Evolutionary conservation across 1,140 invertebrate species (phyloP).

Genomic region (Plectrocnemia conspersa): DNA sequence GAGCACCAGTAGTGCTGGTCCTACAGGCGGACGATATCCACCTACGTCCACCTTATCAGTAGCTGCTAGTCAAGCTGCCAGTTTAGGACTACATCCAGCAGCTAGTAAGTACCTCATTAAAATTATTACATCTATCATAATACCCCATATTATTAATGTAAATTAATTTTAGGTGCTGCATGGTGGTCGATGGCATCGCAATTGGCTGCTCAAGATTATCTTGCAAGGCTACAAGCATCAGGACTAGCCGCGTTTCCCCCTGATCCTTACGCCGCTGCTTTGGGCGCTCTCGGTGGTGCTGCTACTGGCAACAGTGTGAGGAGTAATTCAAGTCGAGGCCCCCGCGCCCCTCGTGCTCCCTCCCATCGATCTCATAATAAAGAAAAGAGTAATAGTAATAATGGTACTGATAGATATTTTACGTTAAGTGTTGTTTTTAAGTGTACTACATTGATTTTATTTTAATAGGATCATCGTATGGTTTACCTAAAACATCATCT

Average conservation of each 20-base stretch:
- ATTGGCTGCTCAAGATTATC: slow-evolving; percentile 78
- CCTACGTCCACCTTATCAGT: slow-evolving; percentile 71
- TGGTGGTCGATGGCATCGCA: slow-evolving; percentile 88
- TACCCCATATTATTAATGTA: too few relatives aligned
- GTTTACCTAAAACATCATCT: slow-evolving; percentile 49
- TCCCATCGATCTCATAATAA: slow-evolving; percentile 33
- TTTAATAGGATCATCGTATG: slow-evolving; percentile 41
- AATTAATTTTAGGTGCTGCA: slow-evolving; percentile 64
- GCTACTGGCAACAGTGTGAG: slow-evolving; percentile 41
- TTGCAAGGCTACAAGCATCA: slow-evolving; percentile 71
- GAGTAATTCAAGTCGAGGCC: slow-evolving; percentile 35
- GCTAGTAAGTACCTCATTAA: slow-evolving; percentile 54
- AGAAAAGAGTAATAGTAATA: slow-evolving; percentile 41
- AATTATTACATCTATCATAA: slow-evolving; percentile 4
- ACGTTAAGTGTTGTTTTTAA: slow-evolving; percentile 7
- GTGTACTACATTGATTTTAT: slow-evolving; percentile 1
- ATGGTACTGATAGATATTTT: slow-evolving; percentile 38
- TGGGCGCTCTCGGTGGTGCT: slow-evolving; percentile 41
- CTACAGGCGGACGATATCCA: slow-evolving; percentile 50
- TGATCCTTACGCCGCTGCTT: slow-evolving; percentile 51
- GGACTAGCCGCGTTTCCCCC: slow-evolving; percentile 63
- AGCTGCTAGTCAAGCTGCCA: slow-evolving; percentile 75
- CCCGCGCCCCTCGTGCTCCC: slow-evolving; percentile 40
- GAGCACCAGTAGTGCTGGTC: slow-evolving; percentile 47
- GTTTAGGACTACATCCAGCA: slow-evolving; percentile 60